Conservation (phyloP, 30 jellyfish, hydroid and myxozoan species). For the Chironex yamaguchii region DNA sequence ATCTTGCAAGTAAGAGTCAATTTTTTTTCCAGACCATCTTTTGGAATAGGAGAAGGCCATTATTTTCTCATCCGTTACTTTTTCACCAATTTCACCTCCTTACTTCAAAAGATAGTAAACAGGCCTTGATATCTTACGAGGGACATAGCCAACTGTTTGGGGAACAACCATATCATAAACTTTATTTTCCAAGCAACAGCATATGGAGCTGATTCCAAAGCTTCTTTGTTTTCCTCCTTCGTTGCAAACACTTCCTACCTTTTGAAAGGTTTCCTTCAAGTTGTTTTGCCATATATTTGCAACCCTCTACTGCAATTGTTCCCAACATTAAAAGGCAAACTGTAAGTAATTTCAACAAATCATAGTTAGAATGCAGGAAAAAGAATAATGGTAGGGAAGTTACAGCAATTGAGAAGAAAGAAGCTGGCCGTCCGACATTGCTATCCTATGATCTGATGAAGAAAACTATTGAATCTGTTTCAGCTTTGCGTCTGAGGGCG, state of each 20-base stretch:
- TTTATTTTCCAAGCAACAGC: slow-evolving; percentile 19
- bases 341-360: too few relatives aligned
- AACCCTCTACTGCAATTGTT: slow-evolving; percentile 21
- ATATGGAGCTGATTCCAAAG: slow-evolving; percentile 5
- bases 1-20: too few relatives aligned
- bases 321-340: too few relatives aligned
- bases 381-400: too few relatives aligned
- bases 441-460: slow-evolving; percentile 38
- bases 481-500: slow-evolving; percentile 59
- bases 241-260: too few relatives aligned
- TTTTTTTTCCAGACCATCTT: slow-evolving; percentile 19
- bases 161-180: slow-evolving; percentile 23
- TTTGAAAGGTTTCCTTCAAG: too few relatives aligned
- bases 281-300: too few relatives aligned
- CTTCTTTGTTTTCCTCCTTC: slow-evolving; percentile 12
- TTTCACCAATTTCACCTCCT: slow-evolving; percentile 53
- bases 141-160: slow-evolving; percentile 53
- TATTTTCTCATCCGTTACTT: slow-evolving; percentile 41
- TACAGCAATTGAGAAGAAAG: slow-evolving; percentile 41
- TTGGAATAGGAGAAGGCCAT: slow-evolving; percentile 45
- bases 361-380: too few relatives aligned
- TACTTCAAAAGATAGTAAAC: slow-evolving; percentile 6
- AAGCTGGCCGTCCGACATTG: slow-evolving; percentile 59
- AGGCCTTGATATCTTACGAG: slow-evolving; percentile 51
- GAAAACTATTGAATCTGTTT: slow-evolving; percentile 35